These are phyloP conservation scores for Ceratina japonica DNA, from an alignment of 1,140 invertebrate species.

Conservation along the genomic window DNA sequence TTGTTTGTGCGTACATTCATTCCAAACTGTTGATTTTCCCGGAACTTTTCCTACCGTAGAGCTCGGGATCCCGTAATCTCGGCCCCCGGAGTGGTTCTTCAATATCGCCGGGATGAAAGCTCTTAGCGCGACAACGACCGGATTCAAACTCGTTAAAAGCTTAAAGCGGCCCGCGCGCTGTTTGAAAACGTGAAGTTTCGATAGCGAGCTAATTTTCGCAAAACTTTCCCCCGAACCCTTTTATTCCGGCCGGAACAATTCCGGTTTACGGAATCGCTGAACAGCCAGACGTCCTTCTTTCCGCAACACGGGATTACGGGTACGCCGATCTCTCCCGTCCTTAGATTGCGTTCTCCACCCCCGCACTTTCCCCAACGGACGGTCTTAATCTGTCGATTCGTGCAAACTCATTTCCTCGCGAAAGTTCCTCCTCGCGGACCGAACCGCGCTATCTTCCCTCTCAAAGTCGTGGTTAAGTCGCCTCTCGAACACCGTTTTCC, in stretches of 20 bases:
- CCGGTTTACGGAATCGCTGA: constrained; percentile 25
- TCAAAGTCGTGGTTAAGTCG: background rate
- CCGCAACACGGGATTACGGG: constrained; percentile 33
- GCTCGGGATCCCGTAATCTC: background rate
- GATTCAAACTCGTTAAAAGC: constrained; percentile 31
- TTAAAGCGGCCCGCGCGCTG: background rate
- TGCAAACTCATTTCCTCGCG: constrained; percentile 25
- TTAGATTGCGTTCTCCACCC: constrained; percentile 42
- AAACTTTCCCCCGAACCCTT: constrained; percentile 24
- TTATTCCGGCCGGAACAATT: constrained; percentile 14
- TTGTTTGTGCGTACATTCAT: background rate
- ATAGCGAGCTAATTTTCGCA: constrained; percentile 18
- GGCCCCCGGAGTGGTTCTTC: background rate
- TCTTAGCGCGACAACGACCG: background rate
- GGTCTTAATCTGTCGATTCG: constrained; percentile 26
- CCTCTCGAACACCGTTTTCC: background rate
- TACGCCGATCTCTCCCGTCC: constrained; percentile 20
- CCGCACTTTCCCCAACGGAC: too few relatives aligned
- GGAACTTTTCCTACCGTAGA: too few relatives aligned
- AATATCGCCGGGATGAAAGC: background rate
- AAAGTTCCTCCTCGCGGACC: constrained; percentile 34
- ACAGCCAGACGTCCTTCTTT: constrained; percentile 10
- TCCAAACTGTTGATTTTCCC: too few relatives aligned
- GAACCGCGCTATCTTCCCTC: constrained; percentile 11
- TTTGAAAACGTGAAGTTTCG: constrained; percentile 22